Evolutionary conservation across 2,113 vertebrate species (phyloP).

Genomic region (Climacteris rufus): DNA sequence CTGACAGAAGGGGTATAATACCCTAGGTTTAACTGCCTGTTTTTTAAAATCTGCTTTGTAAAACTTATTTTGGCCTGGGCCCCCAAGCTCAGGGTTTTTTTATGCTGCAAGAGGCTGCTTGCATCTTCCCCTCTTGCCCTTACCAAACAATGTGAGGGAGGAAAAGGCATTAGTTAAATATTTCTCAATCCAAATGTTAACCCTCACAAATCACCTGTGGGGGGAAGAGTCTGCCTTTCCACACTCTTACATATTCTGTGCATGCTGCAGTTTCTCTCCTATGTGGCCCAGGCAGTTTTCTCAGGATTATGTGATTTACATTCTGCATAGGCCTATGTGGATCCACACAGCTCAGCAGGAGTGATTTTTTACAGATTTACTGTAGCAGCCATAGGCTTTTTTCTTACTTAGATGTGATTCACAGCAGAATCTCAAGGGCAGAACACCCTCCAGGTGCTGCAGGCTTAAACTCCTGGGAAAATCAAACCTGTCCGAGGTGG

Average conservation of each 20-base stretch:
- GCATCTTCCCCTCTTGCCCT: background rate
- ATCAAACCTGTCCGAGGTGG: background rate
- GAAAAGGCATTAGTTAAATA: background rate
- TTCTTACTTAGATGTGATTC: background rate
- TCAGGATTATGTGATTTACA: background rate
- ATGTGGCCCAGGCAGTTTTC: background rate
- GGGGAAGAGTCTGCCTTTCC: background rate
- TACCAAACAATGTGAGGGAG: background rate
- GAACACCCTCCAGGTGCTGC: background rate
- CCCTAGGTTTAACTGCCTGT: background rate
- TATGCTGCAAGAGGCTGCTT: background rate
- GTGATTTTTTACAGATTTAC: slow-evolving; percentile 5
- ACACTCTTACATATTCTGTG: background rate
- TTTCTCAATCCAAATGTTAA: background rate
- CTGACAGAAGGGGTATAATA: background rate
- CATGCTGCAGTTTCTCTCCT: background rate
- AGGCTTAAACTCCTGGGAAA: background rate
- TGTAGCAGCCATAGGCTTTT: background rate
- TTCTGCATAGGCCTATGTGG: background rate
- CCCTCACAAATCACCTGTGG: background rate
- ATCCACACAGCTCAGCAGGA: background rate
- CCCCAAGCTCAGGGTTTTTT: background rate
- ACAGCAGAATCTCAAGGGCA: background rate
- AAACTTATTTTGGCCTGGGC: background rate
- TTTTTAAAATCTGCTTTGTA: background rate